Evolutionary conservation across 2,113 vertebrate species (phyloP).

Genomic region (Glaucomys volans): DNA sequence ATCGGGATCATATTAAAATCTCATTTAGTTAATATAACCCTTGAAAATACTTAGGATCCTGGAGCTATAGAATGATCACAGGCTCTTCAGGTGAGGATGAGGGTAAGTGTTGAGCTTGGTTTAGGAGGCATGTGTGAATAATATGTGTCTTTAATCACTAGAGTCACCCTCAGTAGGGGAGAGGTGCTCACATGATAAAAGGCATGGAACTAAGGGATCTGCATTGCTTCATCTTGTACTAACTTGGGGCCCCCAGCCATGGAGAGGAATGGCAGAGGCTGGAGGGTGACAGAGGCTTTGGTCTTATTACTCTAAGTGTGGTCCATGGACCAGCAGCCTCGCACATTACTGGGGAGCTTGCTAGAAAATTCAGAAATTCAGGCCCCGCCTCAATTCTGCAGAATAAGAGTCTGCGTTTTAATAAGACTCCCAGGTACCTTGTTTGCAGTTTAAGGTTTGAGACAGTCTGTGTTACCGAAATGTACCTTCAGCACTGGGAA

Average conservation of each 20-base stretch:
- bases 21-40: neutral
- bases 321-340: no score
- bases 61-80: neutral
- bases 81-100: neutral
- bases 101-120: neutral
- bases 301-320: neutral
- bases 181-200: neutral
- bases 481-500: neutral
- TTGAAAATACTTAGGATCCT: neutral
- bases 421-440: neutral
- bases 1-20: neutral
- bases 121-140: neutral
- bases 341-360: neutral
- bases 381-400: neutral
- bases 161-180: neutral
- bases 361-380: neutral
- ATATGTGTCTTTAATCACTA: neutral
- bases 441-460: neutral
- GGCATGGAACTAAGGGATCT: neutral
- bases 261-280: neutral
- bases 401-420: neutral
- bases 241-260: neutral
- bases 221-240: neutral
- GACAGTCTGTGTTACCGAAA: neutral
- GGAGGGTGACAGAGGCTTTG: neutral